phyloP scores from a whole-genome alignment of 2,888 invertebrate genomes.

The Ennomos quercinarius region DNA sequence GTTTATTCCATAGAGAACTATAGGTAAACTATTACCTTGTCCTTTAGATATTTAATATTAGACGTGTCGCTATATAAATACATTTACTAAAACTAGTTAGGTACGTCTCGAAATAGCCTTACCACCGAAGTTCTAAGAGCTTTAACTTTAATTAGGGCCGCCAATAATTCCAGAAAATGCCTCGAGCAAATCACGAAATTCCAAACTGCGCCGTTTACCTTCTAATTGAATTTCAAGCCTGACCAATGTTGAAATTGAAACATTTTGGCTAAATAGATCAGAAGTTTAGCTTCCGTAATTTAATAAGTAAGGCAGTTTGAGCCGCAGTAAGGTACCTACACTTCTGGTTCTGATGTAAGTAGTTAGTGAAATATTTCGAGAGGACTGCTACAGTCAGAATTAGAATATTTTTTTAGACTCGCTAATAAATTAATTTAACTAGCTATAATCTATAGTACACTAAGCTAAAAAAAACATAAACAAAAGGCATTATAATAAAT shows the following conservation, averaged over 20 bases:
- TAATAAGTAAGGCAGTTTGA: not conserved
- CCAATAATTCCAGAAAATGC: not conserved
- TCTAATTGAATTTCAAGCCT: conserved; percentile 6
- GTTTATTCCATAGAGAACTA: too few relatives aligned
- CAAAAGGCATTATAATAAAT: too few relatives aligned
- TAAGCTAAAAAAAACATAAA: too few relatives aligned
- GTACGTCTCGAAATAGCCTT: too few relatives aligned
- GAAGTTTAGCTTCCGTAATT: not conserved
- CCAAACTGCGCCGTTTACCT: not conserved
- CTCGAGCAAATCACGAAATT: conserved; percentile 1
- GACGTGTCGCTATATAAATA: too few relatives aligned
- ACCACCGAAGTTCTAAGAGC: not conserved
- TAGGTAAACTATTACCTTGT: not conserved
- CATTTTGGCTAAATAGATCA: not conserved
- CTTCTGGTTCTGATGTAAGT: not conserved
- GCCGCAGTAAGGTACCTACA: not conserved
- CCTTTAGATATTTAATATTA: too few relatives aligned
- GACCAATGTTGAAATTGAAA: conserved; percentile 1
- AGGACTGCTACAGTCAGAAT: too few relatives aligned
- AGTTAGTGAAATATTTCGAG: too few relatives aligned
- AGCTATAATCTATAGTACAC: too few relatives aligned
- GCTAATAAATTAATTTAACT: too few relatives aligned
- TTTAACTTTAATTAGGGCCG: not conserved
- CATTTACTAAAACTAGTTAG: too few relatives aligned
- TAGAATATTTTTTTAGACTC: too few relatives aligned